Base-by-base conservation (phyloP, 2,113 vertebrate genomes). In the Seriola aureovittata region DNA sequence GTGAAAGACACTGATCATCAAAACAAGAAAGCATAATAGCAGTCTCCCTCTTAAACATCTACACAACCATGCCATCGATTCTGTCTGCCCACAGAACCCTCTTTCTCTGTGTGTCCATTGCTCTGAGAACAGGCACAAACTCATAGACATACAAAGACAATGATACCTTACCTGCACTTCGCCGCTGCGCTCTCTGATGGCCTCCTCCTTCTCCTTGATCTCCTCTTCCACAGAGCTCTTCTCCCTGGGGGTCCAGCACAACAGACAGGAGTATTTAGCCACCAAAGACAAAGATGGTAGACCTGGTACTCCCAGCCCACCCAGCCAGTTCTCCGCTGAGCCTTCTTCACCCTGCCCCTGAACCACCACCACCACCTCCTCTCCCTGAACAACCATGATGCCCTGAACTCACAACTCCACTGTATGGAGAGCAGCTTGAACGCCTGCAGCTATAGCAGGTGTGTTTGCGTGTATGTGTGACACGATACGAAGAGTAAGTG, bases 191-290 rank as follows among this genome's bases (percentile, higher is more conserved):
- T 97, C 96, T 84, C 96, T 96, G 94, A 99, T 96, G 80, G 95
- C 93, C 84, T 99, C 98, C 94, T 99, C 98, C 77, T 98, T 98
- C 91, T 99, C 98, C 88, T 97, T 97, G 91, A 99, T 97, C 83
- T 99, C 98, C 91, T 98, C 97, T 80, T 98, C 98, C 92, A 99
- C 97, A 78, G 95, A 94, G 90, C 91, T 97, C 95, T 99, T 99
- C 96, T 99, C 98, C 95, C 98, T 99, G 93, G 96, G 97, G 94
- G 96, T 96, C 97, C 97, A 97, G 95, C 97, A 98, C 91, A 97
- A 94, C 93, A 97, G 94, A 95, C 96, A 98, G 71, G 97, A 95
- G 95, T 97, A 97, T 95, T 97, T 97, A 71, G 97, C 95, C 91
- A 97, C 95, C 81, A 94, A 94, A 82, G 96, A 94, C 88, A 98